Evolutionary conservation across 2,888 invertebrate species (phyloP).

Genomic region (Helicoverpa assulta): DNA sequence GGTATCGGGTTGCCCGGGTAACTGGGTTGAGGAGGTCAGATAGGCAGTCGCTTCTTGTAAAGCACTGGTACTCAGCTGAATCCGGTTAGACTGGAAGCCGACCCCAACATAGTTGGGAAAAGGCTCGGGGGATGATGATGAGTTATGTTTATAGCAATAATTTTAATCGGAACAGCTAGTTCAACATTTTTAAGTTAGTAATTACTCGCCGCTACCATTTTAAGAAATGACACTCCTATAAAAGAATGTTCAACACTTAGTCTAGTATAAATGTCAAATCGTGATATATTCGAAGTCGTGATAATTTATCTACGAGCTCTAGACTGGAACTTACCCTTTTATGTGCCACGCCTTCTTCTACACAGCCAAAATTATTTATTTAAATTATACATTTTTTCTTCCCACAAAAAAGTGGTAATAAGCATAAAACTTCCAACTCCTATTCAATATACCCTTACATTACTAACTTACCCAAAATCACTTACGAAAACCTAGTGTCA

Average conservation of each 20-base stretch:
- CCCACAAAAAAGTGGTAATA: background rate
- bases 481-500: slow-evolving; percentile 54
- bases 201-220: background rate
- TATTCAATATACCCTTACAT: slow-evolving; percentile 18
- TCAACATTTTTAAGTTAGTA: background rate
- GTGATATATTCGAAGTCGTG: background rate
- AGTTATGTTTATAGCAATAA: background rate
- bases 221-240: background rate
- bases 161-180: background rate
- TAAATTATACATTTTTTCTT: no score
- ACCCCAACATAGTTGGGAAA: no score
- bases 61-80: no score
- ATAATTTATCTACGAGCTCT: background rate
- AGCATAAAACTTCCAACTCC: slow-evolving; percentile 19
- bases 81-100: no score
- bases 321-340: background rate
- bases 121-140: no score
- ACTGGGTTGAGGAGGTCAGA: no score
- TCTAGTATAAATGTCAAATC: background rate
- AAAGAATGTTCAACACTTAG: slow-evolving; percentile 1
- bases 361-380: background rate
- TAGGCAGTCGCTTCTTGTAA: no score
- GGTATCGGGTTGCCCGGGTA: no score
- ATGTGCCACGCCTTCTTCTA: background rate
- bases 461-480: slow-evolving; percentile 53